phyloP scores from a whole-genome alignment of 2,113 vertebrate species.

The Rhadina sibilatrix region DNA sequence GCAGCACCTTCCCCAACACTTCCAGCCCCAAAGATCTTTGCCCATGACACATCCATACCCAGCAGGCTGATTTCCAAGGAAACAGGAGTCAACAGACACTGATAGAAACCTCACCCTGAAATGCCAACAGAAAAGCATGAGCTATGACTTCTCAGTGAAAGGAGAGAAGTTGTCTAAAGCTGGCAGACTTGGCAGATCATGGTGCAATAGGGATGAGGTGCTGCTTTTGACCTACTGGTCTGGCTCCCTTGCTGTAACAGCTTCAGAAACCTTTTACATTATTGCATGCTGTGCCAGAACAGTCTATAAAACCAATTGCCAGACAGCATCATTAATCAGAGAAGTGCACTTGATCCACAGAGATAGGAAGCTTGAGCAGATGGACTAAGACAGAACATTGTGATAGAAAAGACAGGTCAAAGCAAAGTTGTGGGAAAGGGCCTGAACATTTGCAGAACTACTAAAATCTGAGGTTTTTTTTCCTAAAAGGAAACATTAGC shows the following conservation, averaged over 20 bases:
- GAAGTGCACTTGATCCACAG: background rate
- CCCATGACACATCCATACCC: fast-evolving
- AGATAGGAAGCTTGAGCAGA: background rate
- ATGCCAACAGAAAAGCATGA: background rate
- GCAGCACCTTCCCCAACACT: background rate
- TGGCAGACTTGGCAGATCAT: background rate
- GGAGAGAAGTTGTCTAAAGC: background rate
- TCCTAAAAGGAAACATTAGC: background rate
- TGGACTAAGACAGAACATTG: background rate
- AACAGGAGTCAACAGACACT: fast-evolving
- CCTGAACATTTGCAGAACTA: background rate
- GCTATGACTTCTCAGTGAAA: background rate
- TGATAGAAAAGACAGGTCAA: background rate
- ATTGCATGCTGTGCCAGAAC: background rate
- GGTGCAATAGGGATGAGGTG: background rate
- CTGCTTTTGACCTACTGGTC: background rate
- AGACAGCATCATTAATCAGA: background rate
- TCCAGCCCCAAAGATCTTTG: background rate
- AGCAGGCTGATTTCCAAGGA: background rate
- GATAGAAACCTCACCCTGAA: background rate
- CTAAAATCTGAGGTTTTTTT: background rate
- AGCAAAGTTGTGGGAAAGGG: background rate
- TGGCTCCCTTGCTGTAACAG: background rate
- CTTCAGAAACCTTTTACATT: background rate
- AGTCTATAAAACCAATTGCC: background rate